Evolutionary conservation across 2,797 vertebrate genomes (phyloP), one percentile per base, ranked within the genome.

Genomic region (Toxotes lorentzi): DNA sequence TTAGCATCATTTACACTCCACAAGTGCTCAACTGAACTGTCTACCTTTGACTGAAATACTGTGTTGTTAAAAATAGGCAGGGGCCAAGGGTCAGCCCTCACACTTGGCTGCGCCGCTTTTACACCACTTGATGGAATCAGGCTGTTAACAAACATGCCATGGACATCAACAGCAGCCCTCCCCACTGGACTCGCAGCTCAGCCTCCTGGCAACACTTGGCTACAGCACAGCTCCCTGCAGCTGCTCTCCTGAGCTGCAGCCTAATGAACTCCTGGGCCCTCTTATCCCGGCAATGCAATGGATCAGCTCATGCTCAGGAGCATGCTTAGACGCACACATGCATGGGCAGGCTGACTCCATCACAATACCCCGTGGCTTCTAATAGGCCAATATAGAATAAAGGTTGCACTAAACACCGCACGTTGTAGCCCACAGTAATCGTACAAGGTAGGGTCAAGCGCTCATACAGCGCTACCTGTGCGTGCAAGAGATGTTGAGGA

Each of bases 141-240:
- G 91, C 93, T 94, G 94, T 94, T 95, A 94, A 94, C 93, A 94
- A 95, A 94, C 93, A 94, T 81, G 93, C 90, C 92, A 81, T 86
- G 91, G 93, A 95, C 93, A 94, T 94, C 93, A 94, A 92, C 94
- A 89, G 93, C 87, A 85, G 81, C 91, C 66, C 85, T 85, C 88
- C 90, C 89, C 90, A 88, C 83, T 4, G 88, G 91, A 94, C 91
- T 79, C 76, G 50, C 90, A 83, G 79, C 91, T 86, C 88, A 88
- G 92, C 91, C 93, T 94, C 92, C 93, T 94, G 94, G 94, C 93
- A 94, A 91, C 90, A 88, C 85, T 92, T 77, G 89, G 85, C 90
- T 93, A 80, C 88, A 76, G 84, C 81, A 30, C 59, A 82, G 85
- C 86, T 89, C 93, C 94, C 94, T 17, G 84, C 86, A 88, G 94